These are phyloP conservation scores for Eumaeus atala DNA, from an alignment of 1,140 invertebrate genomes.

Conservation along the genomic window DNA sequence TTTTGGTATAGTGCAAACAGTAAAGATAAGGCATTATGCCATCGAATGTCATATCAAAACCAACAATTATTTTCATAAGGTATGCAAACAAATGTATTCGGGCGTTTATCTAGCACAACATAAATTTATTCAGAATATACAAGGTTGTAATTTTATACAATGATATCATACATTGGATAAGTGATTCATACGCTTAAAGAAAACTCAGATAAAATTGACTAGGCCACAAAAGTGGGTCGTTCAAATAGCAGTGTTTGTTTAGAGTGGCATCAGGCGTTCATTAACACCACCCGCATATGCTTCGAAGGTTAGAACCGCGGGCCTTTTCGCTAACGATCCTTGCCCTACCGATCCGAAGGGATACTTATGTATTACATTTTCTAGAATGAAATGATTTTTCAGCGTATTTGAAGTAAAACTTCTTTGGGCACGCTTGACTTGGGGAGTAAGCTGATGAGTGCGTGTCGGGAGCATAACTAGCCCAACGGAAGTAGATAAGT, in stretches of 20 bases:
- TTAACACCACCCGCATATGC: conserved; percentile 35
- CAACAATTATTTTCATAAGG: too few species aligned
- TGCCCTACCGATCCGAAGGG: neutral
- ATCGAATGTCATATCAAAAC: too few species aligned
- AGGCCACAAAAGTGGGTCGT: conserved; percentile 36
- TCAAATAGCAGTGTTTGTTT: conserved; percentile 32
- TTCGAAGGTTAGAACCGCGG: conserved; percentile 35
- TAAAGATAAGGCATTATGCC: too few species aligned
- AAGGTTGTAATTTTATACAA: conserved; percentile 3
- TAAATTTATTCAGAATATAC: neutral
- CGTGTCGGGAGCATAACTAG: too few species aligned
- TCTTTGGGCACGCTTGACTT: too few species aligned
- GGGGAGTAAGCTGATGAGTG: too few species aligned
- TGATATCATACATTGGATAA: conserved; percentile 27
- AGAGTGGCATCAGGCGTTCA: conserved; percentile 30
- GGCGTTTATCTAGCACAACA: too few species aligned
- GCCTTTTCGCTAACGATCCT: conserved; percentile 1
- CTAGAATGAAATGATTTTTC: neutral
- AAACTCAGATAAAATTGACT: conserved; percentile 39
- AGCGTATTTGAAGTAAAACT: neutral
- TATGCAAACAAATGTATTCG: too few species aligned
- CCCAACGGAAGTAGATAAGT: too few species aligned
- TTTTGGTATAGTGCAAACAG: too few species aligned
- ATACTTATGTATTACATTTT: neutral
- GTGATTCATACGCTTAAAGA: conserved; percentile 39